A percentile compares a stretch with the other conserved stretches of the same genome.
These are phyloP conservation scores for Galagoides demidoff DNA, from an alignment of 2,797 vertebrate species.

Conservation along the genomic window DNA sequence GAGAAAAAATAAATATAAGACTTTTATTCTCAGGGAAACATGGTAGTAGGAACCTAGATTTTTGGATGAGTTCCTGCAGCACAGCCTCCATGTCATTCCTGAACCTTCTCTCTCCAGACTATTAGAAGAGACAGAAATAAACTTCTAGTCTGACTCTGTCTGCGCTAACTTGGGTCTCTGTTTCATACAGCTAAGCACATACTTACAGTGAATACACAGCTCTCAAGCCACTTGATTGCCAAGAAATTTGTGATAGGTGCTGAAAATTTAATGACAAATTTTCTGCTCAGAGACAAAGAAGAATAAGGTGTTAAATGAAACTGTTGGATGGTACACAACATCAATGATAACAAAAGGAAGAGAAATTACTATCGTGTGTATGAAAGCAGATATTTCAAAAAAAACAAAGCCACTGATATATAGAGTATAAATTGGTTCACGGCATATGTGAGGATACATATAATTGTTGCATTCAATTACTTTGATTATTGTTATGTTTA, in stretches of 20 bases:
- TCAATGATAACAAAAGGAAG: conserved; percentile 55
- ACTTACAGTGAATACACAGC: not conserved
- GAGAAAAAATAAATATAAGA: too few species aligned
- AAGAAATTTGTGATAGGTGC: conserved; percentile 3
- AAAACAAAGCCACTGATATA: conserved; percentile 1
- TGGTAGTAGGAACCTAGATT: not conserved
- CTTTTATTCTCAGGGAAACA: too few species aligned
- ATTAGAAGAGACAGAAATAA: not conserved
- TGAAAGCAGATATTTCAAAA: conserved; percentile 26
- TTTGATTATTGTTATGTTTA: conserved; percentile 66
- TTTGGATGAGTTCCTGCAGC: not conserved
- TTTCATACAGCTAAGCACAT: not conserved
- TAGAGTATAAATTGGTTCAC: not conserved
- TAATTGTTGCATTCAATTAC: conserved; percentile 25
- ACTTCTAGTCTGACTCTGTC: not conserved
- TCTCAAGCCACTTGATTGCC: not conserved
- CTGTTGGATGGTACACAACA: conserved; percentile 39
- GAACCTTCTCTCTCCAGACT: not conserved
- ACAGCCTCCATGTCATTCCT: not conserved
- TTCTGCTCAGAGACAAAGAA: conserved; percentile 49
- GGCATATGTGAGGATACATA: conserved; percentile 31
- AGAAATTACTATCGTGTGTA: conserved; percentile 20
- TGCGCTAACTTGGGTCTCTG: conserved; percentile 13
- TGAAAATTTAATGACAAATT: conserved; percentile 57
- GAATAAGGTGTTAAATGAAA: conserved; percentile 46